These are phyloP conservation scores for Hesperophylax magnus DNA, from an alignment of 1,140 invertebrate genomes.

Conservation along the genomic window DNA sequence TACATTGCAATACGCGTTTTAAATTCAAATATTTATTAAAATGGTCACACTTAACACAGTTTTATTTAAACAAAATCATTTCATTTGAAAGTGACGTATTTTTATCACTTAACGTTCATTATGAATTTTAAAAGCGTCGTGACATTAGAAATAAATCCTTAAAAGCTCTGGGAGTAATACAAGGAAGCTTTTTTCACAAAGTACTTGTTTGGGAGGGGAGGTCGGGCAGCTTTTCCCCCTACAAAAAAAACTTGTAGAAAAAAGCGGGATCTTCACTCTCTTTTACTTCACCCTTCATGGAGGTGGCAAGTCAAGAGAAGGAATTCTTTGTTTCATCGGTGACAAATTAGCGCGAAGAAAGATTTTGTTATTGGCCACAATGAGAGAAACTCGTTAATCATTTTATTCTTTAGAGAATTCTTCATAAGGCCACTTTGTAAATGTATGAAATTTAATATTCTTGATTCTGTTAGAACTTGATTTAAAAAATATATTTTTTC, in stretches of 20 bases:
- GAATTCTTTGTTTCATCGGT: slow-evolving; percentile 27
- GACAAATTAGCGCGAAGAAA: slow-evolving; percentile 30
- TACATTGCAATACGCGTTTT: too few species aligned
- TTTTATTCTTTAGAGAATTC: neutral
- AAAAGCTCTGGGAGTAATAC: slow-evolving; percentile 48
- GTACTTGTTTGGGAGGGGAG: slow-evolving; percentile 26
- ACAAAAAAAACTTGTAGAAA: slow-evolving; percentile 42
- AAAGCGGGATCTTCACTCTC: slow-evolving; percentile 43
- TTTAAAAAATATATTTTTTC: neutral
- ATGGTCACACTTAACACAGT: neutral
- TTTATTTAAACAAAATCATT: slow-evolving; percentile 37
- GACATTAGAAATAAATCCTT: slow-evolving; percentile 46
- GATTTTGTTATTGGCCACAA: slow-evolving; percentile 33
- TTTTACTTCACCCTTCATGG: slow-evolving; percentile 33
- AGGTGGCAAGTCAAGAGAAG: slow-evolving; percentile 28
- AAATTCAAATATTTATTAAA: too few species aligned
- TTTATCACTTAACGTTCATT: slow-evolving; percentile 41
- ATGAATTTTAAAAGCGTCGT: slow-evolving; percentile 43
- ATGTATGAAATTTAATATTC: neutral
- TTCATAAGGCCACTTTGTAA: neutral
- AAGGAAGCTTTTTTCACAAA: slow-evolving; percentile 43
- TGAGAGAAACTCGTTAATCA: slow-evolving; percentile 19
- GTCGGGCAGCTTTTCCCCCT: slow-evolving; percentile 3
- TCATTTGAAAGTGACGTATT: slow-evolving; percentile 31
- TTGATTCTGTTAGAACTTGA: neutral